Conservation (phyloP, 2,797 vertebrate genomes). For the Cynopterus sphinx region DNA sequence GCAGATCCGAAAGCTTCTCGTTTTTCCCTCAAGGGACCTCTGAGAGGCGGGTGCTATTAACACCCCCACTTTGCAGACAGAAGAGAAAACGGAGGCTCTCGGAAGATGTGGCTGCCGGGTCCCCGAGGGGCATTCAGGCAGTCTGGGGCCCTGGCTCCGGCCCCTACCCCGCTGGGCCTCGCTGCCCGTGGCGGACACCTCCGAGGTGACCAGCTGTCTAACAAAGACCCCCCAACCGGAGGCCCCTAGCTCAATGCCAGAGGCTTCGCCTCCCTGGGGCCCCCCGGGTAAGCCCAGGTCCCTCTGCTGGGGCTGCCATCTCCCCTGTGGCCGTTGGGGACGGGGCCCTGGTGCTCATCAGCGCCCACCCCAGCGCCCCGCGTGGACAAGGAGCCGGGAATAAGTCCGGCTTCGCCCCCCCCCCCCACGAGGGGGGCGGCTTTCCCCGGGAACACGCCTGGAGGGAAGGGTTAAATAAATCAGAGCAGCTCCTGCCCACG, state of each 20-base stretch:
- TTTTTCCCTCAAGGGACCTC: not conserved
- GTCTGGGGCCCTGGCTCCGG: rapidly evolving
- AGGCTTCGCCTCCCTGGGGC: not conserved
- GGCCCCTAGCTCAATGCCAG: not conserved
- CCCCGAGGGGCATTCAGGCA: not conserved
- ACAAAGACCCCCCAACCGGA: not conserved
- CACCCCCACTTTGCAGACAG: not conserved
- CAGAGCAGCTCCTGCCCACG: not conserved
- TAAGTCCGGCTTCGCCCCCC: not conserved
- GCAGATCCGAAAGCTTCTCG: not conserved
- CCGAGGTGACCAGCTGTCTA: not conserved
- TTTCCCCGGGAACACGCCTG: not conserved
- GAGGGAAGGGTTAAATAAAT: not conserved
- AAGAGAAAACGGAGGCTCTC: not conserved
- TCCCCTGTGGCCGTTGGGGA: not conserved
- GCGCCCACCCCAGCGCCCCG: not conserved
- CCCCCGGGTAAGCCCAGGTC: rapidly evolving
- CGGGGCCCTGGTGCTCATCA: rapidly evolving
- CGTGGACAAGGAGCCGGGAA: rapidly evolving
- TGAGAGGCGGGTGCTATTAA: not conserved
- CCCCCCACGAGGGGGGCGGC: rapidly evolving
- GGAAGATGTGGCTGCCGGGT: not conserved
- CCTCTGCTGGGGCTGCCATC: not conserved
- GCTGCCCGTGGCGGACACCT: not conserved
- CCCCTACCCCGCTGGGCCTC: rapidly evolving